Percentiles rank a stretch among this genome's conserved stretches.
phyloP scores from a whole-genome alignment of 2,797 vertebrate species.

The Pogoniulus pusillus region DNA sequence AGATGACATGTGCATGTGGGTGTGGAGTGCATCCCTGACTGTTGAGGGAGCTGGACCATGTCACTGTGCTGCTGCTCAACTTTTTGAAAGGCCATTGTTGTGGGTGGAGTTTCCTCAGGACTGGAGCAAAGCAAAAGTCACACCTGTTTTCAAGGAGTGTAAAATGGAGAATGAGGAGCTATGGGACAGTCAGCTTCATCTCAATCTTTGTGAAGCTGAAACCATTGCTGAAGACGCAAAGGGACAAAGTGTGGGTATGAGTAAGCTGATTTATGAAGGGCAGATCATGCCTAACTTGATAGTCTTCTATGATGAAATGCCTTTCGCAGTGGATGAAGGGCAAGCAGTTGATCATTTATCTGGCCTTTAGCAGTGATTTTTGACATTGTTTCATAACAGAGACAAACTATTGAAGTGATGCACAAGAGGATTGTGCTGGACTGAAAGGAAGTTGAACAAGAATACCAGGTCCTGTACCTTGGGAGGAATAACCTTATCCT shows the following conservation, averaged over 20 bases:
- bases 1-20: background rate
- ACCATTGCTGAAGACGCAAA: background rate
- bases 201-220: background rate
- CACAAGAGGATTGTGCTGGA: background rate
- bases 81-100: background rate
- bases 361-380: no score
- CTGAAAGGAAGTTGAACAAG: background rate
- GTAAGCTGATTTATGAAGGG: background rate
- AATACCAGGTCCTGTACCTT: background rate
- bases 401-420: background rate
- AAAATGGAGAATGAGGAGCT: background rate
- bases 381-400: background rate
- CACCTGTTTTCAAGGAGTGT: background rate
- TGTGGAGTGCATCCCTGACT: background rate
- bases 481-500: no score
- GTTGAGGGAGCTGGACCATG: background rate
- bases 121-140: background rate
- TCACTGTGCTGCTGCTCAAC: background rate
- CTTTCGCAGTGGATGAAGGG: no score
- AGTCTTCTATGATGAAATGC: no score
- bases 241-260: background rate
- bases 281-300: no score
- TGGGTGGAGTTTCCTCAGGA: background rate
- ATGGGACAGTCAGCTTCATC: background rate
- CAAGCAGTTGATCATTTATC: no score